Evolutionary conservation across 2,888 invertebrate genomes (phyloP).

Genomic region (Tortrix viridana): DNA sequence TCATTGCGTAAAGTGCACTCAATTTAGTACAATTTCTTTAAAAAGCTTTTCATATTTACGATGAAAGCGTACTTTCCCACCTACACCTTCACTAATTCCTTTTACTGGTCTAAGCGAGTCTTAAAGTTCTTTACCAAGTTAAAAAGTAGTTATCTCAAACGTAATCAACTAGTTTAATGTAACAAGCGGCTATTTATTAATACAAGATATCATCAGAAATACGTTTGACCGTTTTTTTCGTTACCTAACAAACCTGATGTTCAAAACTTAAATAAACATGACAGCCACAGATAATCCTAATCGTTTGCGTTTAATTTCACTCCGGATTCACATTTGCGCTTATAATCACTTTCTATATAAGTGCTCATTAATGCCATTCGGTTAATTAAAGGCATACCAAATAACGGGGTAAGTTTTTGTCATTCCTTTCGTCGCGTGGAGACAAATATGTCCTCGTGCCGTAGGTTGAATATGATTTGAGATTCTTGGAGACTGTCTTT

Average conservation of each 20-base stretch:
- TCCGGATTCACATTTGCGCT: constrained; percentile 16
- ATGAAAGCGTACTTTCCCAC: constrained; percentile 34
- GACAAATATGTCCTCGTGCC: constrained; percentile 14
- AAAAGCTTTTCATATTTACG: constrained; percentile 22
- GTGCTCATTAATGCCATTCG: constrained; percentile 30
- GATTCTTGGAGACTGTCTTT: not conserved
- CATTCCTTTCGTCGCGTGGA: constrained; percentile 13
- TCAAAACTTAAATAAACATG: not conserved
- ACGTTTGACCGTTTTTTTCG: not conserved
- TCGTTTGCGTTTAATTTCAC: constrained; percentile 16
- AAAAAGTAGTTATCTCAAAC: not conserved
- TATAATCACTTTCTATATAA: constrained; percentile 28
- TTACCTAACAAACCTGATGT: constrained; percentile 1
- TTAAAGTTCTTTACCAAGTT: not conserved
- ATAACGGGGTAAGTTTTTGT: constrained; percentile 21
- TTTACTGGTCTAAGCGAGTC: constrained; percentile 1
- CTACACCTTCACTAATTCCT: constrained; percentile 13
- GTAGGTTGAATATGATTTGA: not conserved
- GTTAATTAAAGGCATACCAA: constrained; percentile 22
- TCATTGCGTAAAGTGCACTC: constrained; percentile 34
- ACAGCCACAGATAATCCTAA: constrained; percentile 3
- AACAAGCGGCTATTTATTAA: too few relatives aligned
- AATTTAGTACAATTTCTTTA: constrained; percentile 33
- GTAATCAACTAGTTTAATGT: not conserved
- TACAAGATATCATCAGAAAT: too few relatives aligned